Evolutionary conservation across 2,113 vertebrate genomes (phyloP).

Genomic region (Oncorhynchus clarkii): DNA sequence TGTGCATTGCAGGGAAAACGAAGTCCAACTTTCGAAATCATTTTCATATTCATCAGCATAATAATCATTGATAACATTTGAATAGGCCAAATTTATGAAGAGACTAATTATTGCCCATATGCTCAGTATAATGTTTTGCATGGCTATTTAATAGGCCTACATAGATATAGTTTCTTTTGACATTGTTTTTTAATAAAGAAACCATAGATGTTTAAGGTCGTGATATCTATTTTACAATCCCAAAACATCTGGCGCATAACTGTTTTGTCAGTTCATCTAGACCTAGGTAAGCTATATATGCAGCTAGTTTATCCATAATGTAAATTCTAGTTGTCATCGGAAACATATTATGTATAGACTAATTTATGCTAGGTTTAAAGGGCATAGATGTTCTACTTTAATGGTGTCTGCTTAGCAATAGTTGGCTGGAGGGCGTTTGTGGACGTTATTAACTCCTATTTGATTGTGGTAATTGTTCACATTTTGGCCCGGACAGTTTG

Average conservation of each 20-base stretch:
- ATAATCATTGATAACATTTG: not conserved
- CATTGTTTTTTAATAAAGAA: too few relatives aligned
- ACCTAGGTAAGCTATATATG: too few relatives aligned
- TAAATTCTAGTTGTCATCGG: not conserved
- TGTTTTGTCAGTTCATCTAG: too few relatives aligned
- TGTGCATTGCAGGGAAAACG: slow-evolving; percentile 5
- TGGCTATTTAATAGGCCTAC: not conserved
- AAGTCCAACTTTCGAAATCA: slow-evolving; percentile 16
- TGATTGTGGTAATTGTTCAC: slow-evolving; percentile 84
- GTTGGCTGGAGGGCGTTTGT: slow-evolving; percentile 72
- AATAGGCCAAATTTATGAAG: not conserved
- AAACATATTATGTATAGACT: not conserved
- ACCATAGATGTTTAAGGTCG: too few relatives aligned
- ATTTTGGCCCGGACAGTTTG: slow-evolving; percentile 80
- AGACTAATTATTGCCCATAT: too few relatives aligned
- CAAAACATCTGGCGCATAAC: too few relatives aligned
- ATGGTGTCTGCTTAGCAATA: slow-evolving; percentile 45
- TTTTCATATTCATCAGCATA: not conserved
- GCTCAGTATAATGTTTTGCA: not conserved
- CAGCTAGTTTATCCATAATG: not conserved
- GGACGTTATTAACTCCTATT: slow-evolving; percentile 84
- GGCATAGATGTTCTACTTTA: slow-evolving; percentile 11
- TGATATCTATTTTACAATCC: too few relatives aligned
- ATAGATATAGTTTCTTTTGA: not conserved
- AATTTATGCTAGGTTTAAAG: not conserved